Evolutionary conservation across 2,113 vertebrate genomes (phyloP).

Genomic region (Madoqua kirkii): DNA sequence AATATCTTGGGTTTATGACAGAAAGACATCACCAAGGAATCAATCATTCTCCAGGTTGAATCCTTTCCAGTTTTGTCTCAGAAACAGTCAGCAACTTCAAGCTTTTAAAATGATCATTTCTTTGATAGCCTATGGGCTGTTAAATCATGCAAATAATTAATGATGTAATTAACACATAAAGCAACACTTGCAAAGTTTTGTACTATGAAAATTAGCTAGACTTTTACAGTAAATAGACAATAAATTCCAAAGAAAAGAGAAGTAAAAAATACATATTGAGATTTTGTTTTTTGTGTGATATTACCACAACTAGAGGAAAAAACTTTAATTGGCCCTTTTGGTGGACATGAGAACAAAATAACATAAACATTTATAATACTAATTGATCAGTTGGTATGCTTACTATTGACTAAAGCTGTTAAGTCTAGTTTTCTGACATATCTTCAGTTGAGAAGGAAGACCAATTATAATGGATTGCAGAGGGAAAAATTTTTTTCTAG

Average conservation of each 20-base stretch:
- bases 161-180: slow-evolving; percentile 52
- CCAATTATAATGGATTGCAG: rapidly evolving
- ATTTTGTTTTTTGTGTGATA: background rate
- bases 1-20: slow-evolving; percentile 27
- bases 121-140: slow-evolving; percentile 29
- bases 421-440: background rate
- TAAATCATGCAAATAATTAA: slow-evolving; percentile 72
- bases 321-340: background rate
- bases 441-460: background rate
- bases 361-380: background rate
- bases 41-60: background rate
- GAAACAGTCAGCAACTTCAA: slow-evolving; percentile 2
- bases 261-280: background rate
- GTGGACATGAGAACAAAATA: background rate
- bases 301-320: background rate
- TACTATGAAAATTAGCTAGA: slow-evolving; percentile 60
- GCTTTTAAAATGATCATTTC: slow-evolving; percentile 20
- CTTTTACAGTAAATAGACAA: slow-evolving; percentile 54
- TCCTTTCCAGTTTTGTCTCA: slow-evolving; percentile 21
- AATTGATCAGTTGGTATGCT: background rate
- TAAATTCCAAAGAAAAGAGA: background rate
- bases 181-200: slow-evolving; percentile 64
- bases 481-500: background rate
- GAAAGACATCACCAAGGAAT: background rate
- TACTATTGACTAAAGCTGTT: background rate